Base-by-base conservation (phyloP, 2,888 invertebrate genomes). In the Oscheius sp. region DNA sequence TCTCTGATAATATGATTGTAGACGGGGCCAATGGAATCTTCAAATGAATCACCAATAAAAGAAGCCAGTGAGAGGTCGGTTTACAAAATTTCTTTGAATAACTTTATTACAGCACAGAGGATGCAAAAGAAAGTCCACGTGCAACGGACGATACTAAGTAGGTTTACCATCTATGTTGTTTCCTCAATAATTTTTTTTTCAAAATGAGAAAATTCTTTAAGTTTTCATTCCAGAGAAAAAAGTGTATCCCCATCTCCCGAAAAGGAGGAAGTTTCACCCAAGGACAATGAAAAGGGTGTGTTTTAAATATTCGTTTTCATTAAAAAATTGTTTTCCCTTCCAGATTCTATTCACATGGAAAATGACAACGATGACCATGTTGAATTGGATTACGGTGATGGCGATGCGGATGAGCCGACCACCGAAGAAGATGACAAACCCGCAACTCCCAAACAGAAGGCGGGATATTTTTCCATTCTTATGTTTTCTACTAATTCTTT, bases 371-470 rank as follows among this genome's bases (percentile, higher is more conserved):
- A 71, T 1, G 66, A 66, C 16, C 52, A 52, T 6, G 41, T 71
- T 18, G 71, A 71, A 21, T 29, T 71, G 18, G 71, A 71, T 49
- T 71, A 71, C 35, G 71, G 71, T 12, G 35, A 35, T 35, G 35
- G 35, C 35, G 71, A 71, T 2, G 64, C 13, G 6, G 69, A 69
- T 21, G 69, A 69, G 12, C 43, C 35, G 6, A 61, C 29, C 21
- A 43, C 43, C 18, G 61, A 61, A 41, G 61, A 61, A 43, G 61
- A 61, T 5, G 6, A 41, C 5, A 61, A 45, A 43, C 7, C 55
- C 23, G 55, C 3, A 49, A 18, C 3, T 41, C n/a, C 16, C 9
- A 56, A 56, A 56, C 6, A 49, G 16, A 21, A 49, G 49, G 49
- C 13, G 21, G 35, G 5, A 6, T 35, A 35, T 9, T 6, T 35